phyloP scores from a whole-genome alignment of 2,113 vertebrate genomes.

The Microtus pennsylvanicus region DNA sequence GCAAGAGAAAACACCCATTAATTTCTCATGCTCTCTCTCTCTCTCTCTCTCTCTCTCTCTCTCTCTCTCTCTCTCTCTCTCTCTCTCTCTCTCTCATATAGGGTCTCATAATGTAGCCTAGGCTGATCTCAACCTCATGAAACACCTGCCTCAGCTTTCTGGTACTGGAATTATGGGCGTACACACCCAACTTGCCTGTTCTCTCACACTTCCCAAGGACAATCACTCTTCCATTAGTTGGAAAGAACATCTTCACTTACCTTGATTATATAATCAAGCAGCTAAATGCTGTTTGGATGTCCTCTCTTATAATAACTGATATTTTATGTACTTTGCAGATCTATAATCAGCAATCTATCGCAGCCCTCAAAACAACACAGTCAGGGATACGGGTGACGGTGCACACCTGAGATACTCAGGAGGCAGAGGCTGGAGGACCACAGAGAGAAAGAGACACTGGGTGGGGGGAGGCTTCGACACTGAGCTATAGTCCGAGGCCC shows the following conservation, averaged over 20 bases:
- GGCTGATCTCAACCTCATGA: neutral
- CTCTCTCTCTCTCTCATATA: neutral
- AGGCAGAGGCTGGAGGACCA: neutral
- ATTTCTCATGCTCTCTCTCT: no score
- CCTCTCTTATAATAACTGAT: neutral
- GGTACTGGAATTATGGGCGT: no score
- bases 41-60: neutral
- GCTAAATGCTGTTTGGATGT: neutral
- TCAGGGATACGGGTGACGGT: neutral
- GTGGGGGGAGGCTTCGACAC: neutral
- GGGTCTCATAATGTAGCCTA: neutral
- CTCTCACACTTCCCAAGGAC: neutral
- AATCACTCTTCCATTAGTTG: neutral
- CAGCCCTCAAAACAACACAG: neutral
- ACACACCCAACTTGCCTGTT: neutral
- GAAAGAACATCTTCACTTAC: neutral
- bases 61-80: neutral
- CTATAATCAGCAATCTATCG: neutral
- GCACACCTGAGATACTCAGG: neutral
- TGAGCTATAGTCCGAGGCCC: neutral
- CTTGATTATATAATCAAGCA: neutral
- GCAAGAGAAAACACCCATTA: no score
- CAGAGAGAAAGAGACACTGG: neutral
- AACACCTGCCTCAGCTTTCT: neutral
- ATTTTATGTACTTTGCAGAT: neutral